Evolutionary conservation across 2,888 invertebrate genomes (phyloP), one percentile per base, ranked within the genome.

Genomic region (Drosophila meridionalis): DNA sequence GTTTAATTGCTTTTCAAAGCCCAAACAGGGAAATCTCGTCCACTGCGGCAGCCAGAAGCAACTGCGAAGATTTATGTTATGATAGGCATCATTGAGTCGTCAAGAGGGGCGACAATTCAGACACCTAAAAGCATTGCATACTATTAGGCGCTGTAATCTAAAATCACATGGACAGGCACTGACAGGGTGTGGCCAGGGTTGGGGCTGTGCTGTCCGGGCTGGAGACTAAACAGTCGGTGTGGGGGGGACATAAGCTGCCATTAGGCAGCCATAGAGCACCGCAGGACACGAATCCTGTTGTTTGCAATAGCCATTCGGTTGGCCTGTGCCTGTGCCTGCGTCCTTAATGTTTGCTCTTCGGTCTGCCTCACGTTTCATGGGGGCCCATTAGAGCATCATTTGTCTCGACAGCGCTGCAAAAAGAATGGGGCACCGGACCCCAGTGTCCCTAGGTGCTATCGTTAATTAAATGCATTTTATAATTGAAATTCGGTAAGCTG

Each of bases 1-100:
- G 84, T 73, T 81, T 87, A 87, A 87, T 87, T 87, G 87, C 85
- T 89, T 88, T 84, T 73, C 87, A 84, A 87, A 87, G 80, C 75
- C 72, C 50, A 32, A 50, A 59, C 55, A 3, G 40, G 34, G n/a
- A 47, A 52, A 40, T 32, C 28, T 20, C 40, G 45, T 7, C 42
- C 65, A 65, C 36, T 14, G 57, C 45, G 34, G 26, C 14, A 58
- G 57, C 48, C 69, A 55, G n/a, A 11, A 65, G 64, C 66, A 47
- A 43, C 57, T 57, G 45, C 62, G 50, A 73, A 77, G 87, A 87
- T 89, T 87, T 83, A 80, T 87, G 74, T 80, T 87, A 85, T 87
- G 85, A 87, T 85, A 81, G 83, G 70, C 87, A 86, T 88, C 87
- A 78, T 76, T 76, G 76, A 64, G 73, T 57, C 80, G 60, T 80